Evolutionary conservation across 1,140 invertebrate species (phyloP).

Genomic region (Phortica variegata): DNA sequence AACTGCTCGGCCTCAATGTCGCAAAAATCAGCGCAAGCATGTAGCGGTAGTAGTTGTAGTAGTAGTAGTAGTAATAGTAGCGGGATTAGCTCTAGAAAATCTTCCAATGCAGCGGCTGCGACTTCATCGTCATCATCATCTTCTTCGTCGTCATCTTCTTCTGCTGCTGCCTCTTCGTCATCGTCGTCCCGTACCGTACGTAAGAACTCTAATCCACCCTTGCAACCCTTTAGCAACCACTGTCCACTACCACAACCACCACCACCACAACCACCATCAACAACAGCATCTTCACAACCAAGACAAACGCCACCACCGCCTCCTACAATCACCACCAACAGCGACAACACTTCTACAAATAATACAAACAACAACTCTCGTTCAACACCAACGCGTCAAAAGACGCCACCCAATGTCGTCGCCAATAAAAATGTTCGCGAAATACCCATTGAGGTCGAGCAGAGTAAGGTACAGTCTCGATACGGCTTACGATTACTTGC

Average conservation of each 20-base stretch:
- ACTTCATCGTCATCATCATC: constrained; percentile 29
- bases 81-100: constrained; percentile 7
- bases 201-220: constrained; percentile 51
- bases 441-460: constrained; percentile 56
- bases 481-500: too few species aligned
- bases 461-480: constrained; percentile 43
- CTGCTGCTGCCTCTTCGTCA: constrained; percentile 16
- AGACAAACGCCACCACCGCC: constrained; percentile 10
- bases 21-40: too few species aligned
- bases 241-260: constrained; percentile 29
- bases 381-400: background rate
- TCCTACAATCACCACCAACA: constrained; percentile 19
- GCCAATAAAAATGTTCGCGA: constrained; percentile 43
- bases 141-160: constrained; percentile 30
- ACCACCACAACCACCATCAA: constrained; percentile 13
- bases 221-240: constrained; percentile 35
- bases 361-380: constrained; percentile 18
- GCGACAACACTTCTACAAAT: constrained; percentile 12
- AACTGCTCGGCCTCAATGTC: too few species aligned
- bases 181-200: constrained; percentile 48
- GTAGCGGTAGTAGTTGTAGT: too few species aligned
- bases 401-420: constrained; percentile 12
- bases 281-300: constrained; percentile 8
- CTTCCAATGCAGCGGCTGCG: constrained; percentile 13
- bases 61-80: too few species aligned